A percentile compares a stretch with the other conserved stretches of the same genome.
phyloP scores from a whole-genome alignment of 2,888 invertebrate species.

The Eupelmus urozonus region DNA sequence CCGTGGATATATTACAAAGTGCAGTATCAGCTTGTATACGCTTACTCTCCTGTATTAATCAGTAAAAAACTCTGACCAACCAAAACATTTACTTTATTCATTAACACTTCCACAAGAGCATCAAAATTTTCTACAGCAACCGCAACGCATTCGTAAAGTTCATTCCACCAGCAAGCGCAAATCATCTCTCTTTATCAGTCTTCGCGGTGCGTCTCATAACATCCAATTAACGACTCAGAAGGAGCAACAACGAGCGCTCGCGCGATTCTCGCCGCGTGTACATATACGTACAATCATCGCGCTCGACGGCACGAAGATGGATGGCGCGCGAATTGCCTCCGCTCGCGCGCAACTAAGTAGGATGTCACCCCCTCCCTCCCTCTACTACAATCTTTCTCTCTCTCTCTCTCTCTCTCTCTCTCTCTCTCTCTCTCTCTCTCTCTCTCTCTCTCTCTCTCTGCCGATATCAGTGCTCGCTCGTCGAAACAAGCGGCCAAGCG shows the following conservation, averaged over 20 bases:
- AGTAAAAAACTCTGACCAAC: no score
- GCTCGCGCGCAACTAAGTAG: slow-evolving; percentile 70
- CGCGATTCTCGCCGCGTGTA: slow-evolving; percentile 2
- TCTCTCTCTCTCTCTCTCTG: slow-evolving; percentile 12
- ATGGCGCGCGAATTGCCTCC: slow-evolving; percentile 66
- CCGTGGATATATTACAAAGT: no score
- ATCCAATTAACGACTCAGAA: slow-evolving; percentile 26
- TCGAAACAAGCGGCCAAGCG: slow-evolving; percentile 31
- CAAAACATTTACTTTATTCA: no score
- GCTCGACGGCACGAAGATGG: slow-evolving; percentile 61
- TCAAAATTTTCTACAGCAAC: no score
- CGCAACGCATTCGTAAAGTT: no score
- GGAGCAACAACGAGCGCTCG: slow-evolving; percentile 4
- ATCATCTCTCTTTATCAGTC: no score
- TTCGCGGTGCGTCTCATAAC: not conserved
- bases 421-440: slow-evolving; percentile 13
- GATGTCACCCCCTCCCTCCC: slow-evolving; percentile 63
- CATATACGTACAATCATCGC: slow-evolving; percentile 31
- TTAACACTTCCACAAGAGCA: no score
- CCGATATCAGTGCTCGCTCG: slow-evolving; percentile 13
- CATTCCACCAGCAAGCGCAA: no score
- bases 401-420: slow-evolving; percentile 11
- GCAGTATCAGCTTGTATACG: no score
- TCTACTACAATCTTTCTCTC: not conserved
- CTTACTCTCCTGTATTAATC: no score